phyloP scores from a whole-genome alignment of 2,888 invertebrate species.

The Odontocolon sp. region DNA sequence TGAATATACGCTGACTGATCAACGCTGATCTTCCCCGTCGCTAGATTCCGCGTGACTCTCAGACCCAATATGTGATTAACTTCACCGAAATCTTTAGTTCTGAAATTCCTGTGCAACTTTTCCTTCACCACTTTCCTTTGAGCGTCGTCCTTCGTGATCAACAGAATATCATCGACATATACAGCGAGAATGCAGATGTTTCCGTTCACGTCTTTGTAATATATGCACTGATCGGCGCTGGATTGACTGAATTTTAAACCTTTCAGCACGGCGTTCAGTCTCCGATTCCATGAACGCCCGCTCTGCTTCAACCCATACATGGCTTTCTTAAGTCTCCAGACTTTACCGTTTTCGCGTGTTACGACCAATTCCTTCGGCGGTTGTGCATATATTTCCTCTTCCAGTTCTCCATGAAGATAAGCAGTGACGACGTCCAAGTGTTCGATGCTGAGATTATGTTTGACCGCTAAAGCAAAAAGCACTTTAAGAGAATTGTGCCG shows the following conservation, averaged over 20 bases:
- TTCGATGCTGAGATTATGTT: constrained; percentile 57
- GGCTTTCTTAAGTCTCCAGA: constrained; percentile 22
- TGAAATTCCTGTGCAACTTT: constrained; percentile 20
- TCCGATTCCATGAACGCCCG: constrained; percentile 47
- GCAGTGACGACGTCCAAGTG: constrained; percentile 68
- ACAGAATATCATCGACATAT: constrained; percentile 54
- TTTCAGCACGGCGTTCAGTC: constrained; percentile 35
- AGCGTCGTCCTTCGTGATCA: constrained; percentile 17
- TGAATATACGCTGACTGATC: constrained; percentile 29
- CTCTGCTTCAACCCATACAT: constrained; percentile 34
- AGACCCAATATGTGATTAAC: too few species aligned
- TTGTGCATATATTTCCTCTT: constrained; percentile 56
- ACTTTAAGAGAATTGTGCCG: constrained; percentile 53
- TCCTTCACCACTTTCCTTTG: not conserved
- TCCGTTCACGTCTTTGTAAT: constrained; percentile 11
- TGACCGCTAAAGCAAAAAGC: constrained; percentile 62
- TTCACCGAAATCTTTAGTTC: constrained; percentile 36
- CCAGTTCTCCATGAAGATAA: constrained; percentile 38
- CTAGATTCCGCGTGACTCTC: constrained; percentile 11
- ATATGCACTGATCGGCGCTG: constrained; percentile 61
- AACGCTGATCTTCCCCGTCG: not conserved
- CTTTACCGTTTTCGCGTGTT: constrained; percentile 31
- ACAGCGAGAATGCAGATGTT: constrained; percentile 30
- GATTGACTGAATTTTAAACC: constrained; percentile 40
- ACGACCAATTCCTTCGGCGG: constrained; percentile 43